Conservation (phyloP, 37 sponge, comb jelly and placozoan genomes). For the Corticium candelabrum region DNA sequence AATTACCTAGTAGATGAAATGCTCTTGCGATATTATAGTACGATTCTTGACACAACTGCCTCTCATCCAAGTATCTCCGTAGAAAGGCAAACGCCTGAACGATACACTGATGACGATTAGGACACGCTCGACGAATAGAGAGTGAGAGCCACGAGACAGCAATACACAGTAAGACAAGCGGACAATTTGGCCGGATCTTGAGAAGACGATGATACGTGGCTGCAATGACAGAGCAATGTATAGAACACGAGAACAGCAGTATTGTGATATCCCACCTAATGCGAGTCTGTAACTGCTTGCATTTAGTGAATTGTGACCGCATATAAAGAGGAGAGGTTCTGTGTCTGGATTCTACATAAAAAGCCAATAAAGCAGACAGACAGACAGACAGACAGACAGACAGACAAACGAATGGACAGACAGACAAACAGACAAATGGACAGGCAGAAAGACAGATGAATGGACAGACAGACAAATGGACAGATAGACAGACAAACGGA, state of each 20-base stretch:
- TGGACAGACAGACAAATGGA: too few relatives aligned
- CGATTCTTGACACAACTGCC: not conserved
- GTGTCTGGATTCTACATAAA: not conserved
- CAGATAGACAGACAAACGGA: too few relatives aligned
- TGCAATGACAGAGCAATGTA: not conserved
- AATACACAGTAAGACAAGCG: not conserved
- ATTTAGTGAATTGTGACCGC: not conserved
- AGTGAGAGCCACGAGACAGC: not conserved
- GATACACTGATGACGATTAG: not conserved
- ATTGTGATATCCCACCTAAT: not conserved
- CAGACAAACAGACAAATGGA: too few relatives aligned
- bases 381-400: not conserved
- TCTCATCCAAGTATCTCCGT: not conserved
- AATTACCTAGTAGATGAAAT: not conserved
- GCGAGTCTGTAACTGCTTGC: not conserved
- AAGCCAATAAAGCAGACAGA: not conserved
- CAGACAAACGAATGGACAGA: not conserved
- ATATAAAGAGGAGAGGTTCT: not conserved
- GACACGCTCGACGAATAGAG: not conserved
- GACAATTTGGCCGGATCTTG: not conserved
- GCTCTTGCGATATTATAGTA: not conserved
- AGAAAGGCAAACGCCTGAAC: not conserved
- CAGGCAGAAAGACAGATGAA: too few relatives aligned
- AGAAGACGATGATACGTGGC: not conserved
- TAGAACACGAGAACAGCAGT: not conserved